Percentiles rank a stretch among this genome's conserved stretches.
These are phyloP conservation scores for Karalla daura DNA, from an alignment of 2,797 vertebrate species.

Conservation along the genomic window DNA sequence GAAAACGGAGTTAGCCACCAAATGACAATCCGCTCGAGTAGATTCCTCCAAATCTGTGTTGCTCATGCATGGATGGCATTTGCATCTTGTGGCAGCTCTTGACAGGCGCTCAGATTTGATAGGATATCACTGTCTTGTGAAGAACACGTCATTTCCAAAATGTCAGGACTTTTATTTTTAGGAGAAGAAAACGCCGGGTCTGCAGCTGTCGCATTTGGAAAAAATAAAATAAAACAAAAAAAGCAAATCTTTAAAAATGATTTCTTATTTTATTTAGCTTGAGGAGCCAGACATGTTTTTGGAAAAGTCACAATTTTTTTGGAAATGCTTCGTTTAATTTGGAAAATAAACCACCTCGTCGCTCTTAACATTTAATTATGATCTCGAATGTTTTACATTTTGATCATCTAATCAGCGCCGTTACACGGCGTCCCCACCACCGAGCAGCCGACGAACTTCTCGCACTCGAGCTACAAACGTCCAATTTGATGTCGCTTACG, in stretches of 20 bases:
- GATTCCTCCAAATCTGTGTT: background rate
- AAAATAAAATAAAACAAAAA: too few relatives aligned
- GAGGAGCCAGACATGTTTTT: background rate
- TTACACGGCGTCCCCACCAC: background rate
- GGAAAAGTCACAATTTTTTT: too few relatives aligned
- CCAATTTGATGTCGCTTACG: too few relatives aligned
- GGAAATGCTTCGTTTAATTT: too few relatives aligned
- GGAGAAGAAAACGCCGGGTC: background rate
- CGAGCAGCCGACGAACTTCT: background rate
- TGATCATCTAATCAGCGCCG: background rate
- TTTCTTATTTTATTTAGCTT: conserved; percentile 17
- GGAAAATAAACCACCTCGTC: background rate
- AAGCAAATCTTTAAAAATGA: too few relatives aligned
- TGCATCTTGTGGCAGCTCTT: background rate
- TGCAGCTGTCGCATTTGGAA: background rate
- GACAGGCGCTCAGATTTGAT: too few relatives aligned
- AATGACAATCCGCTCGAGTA: conserved; percentile 1
- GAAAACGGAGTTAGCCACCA: background rate
- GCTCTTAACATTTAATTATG: background rate
- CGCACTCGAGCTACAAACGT: too few relatives aligned
- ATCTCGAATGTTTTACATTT: background rate
- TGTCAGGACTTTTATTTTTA: background rate
- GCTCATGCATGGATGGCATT: background rate
- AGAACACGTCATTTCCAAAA: background rate
- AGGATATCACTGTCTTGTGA: background rate